Evolutionary conservation across 2,113 vertebrate genomes (phyloP).

Genomic region (Dasypus novemcinctus): DNA sequence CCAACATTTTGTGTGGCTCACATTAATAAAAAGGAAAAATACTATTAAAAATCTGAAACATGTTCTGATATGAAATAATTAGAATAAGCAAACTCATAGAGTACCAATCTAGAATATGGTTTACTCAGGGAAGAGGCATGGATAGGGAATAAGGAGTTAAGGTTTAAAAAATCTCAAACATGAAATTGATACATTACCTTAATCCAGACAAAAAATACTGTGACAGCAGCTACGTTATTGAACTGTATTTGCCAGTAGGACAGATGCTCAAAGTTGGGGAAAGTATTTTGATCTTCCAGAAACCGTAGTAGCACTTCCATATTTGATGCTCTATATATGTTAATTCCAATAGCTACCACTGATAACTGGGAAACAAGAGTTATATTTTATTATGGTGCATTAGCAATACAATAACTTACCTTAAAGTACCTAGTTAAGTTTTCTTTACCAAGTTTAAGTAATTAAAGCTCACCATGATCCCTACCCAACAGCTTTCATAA

Average conservation of each 20-base stretch:
- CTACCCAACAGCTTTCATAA: neutral
- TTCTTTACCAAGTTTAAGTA: neutral
- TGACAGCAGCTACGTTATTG: constrained; percentile 92
- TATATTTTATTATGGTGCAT: neutral
- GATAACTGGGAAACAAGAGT: constrained; percentile 86
- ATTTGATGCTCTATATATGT: constrained; percentile 89
- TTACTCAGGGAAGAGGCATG: no score
- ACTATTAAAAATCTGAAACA: neutral
- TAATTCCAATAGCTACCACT: constrained; percentile 90
- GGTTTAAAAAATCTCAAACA: neutral
- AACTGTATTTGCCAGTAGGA: constrained; percentile 95
- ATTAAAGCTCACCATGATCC: neutral
- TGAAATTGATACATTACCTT: constrained; percentile 88
- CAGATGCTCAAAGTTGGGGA: constrained; percentile 91
- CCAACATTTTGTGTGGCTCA: neutral
- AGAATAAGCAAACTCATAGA: no score
- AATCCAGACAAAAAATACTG: constrained; percentile 97
- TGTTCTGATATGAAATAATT: no score
- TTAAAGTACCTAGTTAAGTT: neutral
- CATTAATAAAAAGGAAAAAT: neutral
- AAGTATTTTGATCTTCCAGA: constrained; percentile 89
- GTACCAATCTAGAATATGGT: no score
- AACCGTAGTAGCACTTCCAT: constrained; percentile 88
- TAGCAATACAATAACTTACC: neutral
- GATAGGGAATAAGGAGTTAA: no score